These are phyloP conservation scores for Siniperca undulata DNA, from an alignment of 2,797 vertebrate genomes.

Conservation along the genomic window DNA sequence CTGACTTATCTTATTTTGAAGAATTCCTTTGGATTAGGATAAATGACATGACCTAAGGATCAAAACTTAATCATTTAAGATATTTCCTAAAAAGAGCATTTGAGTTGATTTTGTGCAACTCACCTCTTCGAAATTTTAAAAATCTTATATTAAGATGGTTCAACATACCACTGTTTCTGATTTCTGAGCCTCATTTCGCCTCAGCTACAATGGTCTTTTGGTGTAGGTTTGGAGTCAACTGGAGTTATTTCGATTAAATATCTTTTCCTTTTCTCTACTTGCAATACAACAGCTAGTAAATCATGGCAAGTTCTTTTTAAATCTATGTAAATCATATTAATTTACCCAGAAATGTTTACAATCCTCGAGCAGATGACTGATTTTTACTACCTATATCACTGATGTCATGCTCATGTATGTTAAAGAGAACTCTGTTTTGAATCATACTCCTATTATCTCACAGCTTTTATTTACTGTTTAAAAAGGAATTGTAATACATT, in stretches of 20 bases:
- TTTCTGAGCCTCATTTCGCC: neutral
- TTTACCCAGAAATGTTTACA: neutral
- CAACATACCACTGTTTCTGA: neutral
- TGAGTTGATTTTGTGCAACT: neutral
- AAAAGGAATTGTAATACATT: constrained; percentile 64
- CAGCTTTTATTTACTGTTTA: constrained; percentile 59
- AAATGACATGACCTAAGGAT: neutral
- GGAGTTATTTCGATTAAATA: neutral
- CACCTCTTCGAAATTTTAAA: neutral
- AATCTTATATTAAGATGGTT: neutral
- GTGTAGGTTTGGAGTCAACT: neutral
- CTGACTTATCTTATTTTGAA: constrained; percentile 8
- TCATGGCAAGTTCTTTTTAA: neutral
- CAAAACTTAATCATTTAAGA: constrained; percentile 9
- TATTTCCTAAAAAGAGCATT: neutral
- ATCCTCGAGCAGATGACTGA: constrained; percentile 10
- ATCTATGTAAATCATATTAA: constrained; percentile 16
- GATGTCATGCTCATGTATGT: constrained; percentile 21
- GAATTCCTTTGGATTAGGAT: neutral
- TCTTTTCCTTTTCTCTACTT: neutral
- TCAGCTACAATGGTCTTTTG: neutral
- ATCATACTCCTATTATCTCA: constrained; percentile 41
- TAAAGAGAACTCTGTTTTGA: constrained; percentile 22
- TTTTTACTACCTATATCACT: constrained; percentile 10
- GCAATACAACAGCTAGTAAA: neutral